phyloP scores from a whole-genome alignment of 2,113 vertebrate genomes.

The Ifrita kowaldi region DNA sequence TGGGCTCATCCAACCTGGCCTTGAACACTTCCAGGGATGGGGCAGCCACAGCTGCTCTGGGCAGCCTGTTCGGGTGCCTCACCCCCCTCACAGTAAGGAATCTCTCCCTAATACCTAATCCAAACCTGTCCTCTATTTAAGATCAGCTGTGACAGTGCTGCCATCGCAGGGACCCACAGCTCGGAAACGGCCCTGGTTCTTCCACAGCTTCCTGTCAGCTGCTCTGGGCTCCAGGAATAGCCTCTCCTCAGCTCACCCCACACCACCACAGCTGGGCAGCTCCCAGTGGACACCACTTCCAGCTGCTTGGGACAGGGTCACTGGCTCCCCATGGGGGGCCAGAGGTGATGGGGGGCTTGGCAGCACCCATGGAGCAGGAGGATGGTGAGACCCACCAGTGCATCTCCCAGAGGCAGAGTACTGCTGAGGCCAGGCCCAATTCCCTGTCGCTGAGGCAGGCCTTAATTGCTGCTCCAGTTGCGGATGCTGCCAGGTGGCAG shows the following conservation, averaged over 20 bases:
- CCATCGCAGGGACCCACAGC: rapidly evolving
- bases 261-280: not conserved
- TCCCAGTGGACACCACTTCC: not conserved
- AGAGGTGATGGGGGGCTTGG: not conserved
- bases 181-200: not conserved
- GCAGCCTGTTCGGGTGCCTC: not conserved
- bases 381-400: not conserved
- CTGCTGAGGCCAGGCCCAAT: not conserved
- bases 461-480: not conserved
- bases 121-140: not conserved
- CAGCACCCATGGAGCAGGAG: not conserved
- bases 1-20: not conserved
- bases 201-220: slow-evolving; percentile 28
- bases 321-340: rapidly evolving
- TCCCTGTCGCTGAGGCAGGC: not conserved
- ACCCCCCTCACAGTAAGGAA: not conserved
- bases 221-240: not conserved
- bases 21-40: not conserved
- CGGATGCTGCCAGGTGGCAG: slow-evolving; percentile 16
- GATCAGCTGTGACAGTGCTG: not conserved
- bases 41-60: not conserved
- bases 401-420: not conserved
- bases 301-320: not conserved
- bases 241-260: not conserved
- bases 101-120: not conserved